phyloP scores from a whole-genome alignment of 2,113 vertebrate genomes.

The Dicentrarchus labrax region DNA sequence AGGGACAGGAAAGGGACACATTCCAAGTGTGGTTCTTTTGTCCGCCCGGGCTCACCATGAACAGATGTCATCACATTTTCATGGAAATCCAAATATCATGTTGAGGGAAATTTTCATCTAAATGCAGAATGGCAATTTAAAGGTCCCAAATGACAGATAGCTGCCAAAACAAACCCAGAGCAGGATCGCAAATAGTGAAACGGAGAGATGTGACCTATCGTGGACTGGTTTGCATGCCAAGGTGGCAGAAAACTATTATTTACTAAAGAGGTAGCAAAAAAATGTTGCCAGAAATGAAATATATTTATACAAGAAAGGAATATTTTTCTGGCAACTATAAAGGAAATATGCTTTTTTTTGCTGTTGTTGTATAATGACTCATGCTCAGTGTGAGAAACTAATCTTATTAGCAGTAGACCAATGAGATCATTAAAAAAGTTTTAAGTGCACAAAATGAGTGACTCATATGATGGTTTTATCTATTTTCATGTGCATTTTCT shows the following conservation, averaged over 20 bases:
- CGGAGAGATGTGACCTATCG: conserved; percentile 5
- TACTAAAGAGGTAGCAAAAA: not conserved
- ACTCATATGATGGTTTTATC: not conserved
- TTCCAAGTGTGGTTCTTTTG: conserved; percentile 24
- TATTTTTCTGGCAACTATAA: not conserved
- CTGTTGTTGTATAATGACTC: not conserved
- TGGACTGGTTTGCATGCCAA: not conserved
- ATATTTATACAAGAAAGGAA: not conserved
- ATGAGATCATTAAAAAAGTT: not conserved
- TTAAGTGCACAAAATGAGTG: conserved; percentile 3
- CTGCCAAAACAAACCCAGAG: conserved; percentile 25
- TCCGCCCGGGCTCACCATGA: conserved; percentile 8
- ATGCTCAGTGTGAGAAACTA: not conserved
- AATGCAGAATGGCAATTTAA: conserved; percentile 38
- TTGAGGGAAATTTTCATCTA: conserved; percentile 41
- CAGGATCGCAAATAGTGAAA: conserved; percentile 12
- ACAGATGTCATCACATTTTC: conserved; percentile 54
- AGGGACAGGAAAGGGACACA: conserved; percentile 5
- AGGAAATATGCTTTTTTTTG: not conserved
- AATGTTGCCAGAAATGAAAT: not conserved
- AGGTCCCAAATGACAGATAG: conserved; percentile 39
- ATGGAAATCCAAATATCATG: conserved; percentile 64
- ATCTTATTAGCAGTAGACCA: not conserved
- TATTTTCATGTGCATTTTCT: conserved; percentile 19
- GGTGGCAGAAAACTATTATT: conserved; percentile 5